Evolutionary conservation across 64 coral and sea anemone genomes (phyloP).

Genomic region (Astreopora myriophthalma): DNA sequence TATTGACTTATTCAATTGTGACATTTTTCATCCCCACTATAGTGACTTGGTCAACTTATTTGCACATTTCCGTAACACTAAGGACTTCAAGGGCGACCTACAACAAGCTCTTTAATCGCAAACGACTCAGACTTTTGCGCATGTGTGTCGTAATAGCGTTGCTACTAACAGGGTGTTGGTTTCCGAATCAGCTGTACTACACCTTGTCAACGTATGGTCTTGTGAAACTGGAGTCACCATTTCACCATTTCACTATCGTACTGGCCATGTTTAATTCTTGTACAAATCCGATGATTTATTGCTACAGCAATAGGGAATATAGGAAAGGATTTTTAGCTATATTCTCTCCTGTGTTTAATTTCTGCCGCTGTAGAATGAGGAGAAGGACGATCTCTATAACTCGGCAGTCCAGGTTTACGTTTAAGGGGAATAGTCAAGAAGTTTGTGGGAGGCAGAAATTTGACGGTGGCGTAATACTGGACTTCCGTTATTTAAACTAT

Average conservation of each 20-base stretch:
- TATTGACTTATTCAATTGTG: conserved; percentile 49
- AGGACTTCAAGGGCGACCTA: conserved; percentile 13
- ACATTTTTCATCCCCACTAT: conserved; percentile 70
- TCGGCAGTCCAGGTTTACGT: no score
- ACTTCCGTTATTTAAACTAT: no score
- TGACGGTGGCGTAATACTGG: no score
- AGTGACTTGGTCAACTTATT: conserved; percentile 64
- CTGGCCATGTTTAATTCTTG: conserved; percentile 73
- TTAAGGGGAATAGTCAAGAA: no score
- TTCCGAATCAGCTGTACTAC: conserved; percentile 77
- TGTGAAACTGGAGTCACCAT: conserved; percentile 40
- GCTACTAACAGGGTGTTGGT: conserved; percentile 67
- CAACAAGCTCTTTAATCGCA: conserved; percentile 6
- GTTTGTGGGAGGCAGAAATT: no score
- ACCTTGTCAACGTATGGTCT: conserved; percentile 46
- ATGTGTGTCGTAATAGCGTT: conserved; percentile 71
- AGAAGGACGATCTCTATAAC: no score
- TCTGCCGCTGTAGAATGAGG: no score
- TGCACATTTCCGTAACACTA: conserved; percentile 44
- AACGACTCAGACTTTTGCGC: conserved; percentile 47
- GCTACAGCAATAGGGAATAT: conserved; percentile 51
- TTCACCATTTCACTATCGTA: conserved; percentile 74
- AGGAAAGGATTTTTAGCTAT: conserved; percentile 31
- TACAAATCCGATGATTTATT: conserved; percentile 65
- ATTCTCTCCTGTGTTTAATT: background rate